Percentiles rank a stretch among this genome's conserved stretches.
Conservation (phyloP, 1,140 invertebrate species). For the Brachionus rubens region DNA sequence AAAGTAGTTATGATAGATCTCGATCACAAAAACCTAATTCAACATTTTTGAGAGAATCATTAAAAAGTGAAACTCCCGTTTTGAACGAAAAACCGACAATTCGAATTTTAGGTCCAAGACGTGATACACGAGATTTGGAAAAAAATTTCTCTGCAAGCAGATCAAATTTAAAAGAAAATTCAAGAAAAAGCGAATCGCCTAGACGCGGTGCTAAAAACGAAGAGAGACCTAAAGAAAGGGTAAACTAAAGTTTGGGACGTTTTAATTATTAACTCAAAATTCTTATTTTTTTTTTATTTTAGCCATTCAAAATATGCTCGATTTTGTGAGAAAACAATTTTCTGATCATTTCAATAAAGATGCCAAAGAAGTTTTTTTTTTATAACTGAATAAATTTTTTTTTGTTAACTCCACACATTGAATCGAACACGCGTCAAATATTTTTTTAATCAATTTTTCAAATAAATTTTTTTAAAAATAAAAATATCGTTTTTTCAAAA, state of each 20-base stretch:
- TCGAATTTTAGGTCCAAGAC: background rate
- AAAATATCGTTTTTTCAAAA: too few species aligned
- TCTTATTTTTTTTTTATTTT: background rate
- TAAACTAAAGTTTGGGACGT: background rate
- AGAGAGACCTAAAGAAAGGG: constrained; percentile 8
- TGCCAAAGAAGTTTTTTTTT: too few species aligned
- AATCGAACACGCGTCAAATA: too few species aligned
- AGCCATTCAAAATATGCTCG: background rate
- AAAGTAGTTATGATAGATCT: background rate
- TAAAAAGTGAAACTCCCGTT: background rate
- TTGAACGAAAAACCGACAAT: background rate
- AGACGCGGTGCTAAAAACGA: background rate
- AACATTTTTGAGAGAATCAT: constrained; percentile 14
- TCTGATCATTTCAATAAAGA: too few species aligned
- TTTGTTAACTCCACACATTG: too few species aligned
- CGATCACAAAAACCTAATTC: constrained; percentile 24
- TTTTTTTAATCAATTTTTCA: too few species aligned
- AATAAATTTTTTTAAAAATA: too few species aligned
- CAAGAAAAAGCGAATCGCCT: background rate
- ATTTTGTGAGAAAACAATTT: too few species aligned
- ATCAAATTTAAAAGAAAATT: background rate
- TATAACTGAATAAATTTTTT: too few species aligned
- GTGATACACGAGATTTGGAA: background rate
- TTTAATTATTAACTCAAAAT: background rate
- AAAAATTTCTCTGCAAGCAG: background rate